phyloP scores from a whole-genome alignment of 2,113 vertebrate genomes.

The Vulpes lagopus region DNA sequence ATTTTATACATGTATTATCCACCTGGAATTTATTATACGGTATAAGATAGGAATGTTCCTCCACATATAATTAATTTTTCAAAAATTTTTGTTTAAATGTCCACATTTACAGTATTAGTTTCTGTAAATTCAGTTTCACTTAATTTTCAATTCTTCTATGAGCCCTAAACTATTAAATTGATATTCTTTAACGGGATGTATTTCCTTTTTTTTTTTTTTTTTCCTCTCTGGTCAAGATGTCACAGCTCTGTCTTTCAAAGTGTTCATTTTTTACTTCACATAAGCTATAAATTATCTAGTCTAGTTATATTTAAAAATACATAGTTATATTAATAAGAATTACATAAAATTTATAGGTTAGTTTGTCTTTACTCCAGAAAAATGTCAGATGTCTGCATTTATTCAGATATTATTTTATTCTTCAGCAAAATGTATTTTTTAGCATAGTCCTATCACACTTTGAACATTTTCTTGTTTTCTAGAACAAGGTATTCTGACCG shows the following conservation, averaged over 20 bases:
- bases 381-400: neutral
- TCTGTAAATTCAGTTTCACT: neutral
- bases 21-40: neutral
- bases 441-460: neutral
- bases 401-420: neutral
- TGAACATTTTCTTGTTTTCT: neutral
- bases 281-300: neutral
- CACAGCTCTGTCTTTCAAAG: neutral
- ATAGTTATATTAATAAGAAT: neutral
- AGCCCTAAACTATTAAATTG: neutral
- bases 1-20: neutral
- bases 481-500: neutral
- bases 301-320: neutral
- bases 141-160: neutral
- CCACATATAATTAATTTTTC: neutral
- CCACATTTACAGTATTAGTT: neutral
- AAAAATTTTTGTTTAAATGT: neutral
- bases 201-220: neutral
- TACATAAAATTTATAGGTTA: neutral
- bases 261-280: neutral
- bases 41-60: neutral
- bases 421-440: neutral
- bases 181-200: neutral
- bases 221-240: neutral
- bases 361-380: neutral